Evolutionary conservation across 2,797 vertebrate genomes (phyloP).

Genomic region (Saxicola maurus): DNA sequence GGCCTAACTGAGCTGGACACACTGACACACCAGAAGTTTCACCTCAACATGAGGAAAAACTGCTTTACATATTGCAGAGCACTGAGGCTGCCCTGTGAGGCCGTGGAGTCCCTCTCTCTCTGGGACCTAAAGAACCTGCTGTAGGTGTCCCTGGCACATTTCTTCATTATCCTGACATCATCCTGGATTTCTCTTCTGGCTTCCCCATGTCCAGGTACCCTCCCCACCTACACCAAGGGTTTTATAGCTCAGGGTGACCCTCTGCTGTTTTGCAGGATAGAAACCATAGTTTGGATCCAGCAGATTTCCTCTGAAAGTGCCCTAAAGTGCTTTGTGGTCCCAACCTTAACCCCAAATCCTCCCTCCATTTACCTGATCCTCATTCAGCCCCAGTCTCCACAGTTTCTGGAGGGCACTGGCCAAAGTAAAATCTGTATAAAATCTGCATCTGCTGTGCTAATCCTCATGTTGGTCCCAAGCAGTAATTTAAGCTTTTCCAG

Average conservation of each 20-base stretch:
- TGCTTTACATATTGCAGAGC: not conserved
- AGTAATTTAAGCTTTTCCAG: not conserved
- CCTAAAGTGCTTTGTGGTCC: fast-evolving
- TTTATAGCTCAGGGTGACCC: not conserved
- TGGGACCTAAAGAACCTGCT: not conserved
- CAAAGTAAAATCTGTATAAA: not conserved
- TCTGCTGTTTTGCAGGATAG: not conserved
- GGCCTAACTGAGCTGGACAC: not conserved
- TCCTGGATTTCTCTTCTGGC: not conserved
- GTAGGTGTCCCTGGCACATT: not conserved
- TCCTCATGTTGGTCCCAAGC: not conserved
- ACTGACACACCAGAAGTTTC: not conserved
- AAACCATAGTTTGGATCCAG: not conserved
- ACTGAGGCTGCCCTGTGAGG: not conserved
- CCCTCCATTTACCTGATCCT: not conserved
- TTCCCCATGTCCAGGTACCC: not conserved
- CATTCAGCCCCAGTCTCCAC: not conserved
- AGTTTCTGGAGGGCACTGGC: not conserved
- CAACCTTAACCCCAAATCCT: not conserved
- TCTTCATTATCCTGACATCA: not conserved
- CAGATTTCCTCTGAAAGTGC: not conserved
- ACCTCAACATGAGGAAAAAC: not conserved
- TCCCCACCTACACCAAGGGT: not conserved
- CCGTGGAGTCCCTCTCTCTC: not conserved
- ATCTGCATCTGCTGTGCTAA: not conserved